Evolutionary conservation across 1,140 invertebrate species (phyloP), one percentile per base, ranked within the genome.

Genomic region (Habropoda laboriosa): DNA sequence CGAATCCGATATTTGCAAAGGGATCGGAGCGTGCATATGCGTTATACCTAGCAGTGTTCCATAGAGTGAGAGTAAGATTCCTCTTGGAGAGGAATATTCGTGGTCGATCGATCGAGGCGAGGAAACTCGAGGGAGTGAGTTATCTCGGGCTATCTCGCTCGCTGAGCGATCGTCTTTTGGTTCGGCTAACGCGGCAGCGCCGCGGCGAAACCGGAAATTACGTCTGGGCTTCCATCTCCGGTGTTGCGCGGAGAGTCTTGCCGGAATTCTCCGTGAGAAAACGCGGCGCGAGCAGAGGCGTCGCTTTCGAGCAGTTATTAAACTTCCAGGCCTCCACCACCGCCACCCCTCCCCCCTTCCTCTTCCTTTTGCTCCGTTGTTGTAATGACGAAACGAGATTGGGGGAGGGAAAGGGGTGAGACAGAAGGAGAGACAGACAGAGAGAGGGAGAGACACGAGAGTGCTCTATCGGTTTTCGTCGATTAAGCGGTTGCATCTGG

Each of bases 201-300:
- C 87, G 86, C 85, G 81, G 81, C 83, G 87, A 90, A 92, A 92
- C 90, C 92, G 92, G 92, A 92, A 92, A 92, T 92, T 92, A 92
- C 89, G 90, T 92, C 91, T 92, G 91, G 91, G 86, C 83, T 91
- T 92, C 91, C 91, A 92, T 92, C 92, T 92, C 92, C 92, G 92
- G 92, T 92, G 91, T 91, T 91, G 90, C 85, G 87, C 91, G 86
- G 86, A 70, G 82, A 85, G 79, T 81, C 88, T 86, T 90, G 85
- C 83, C 84, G 81, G 86, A 89, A 90, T 90, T 88, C 83, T 79
- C 79, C 82, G 79, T 85, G 81, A 84, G 88, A 77, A 88, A 88
- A 83, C 85, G 64, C 61, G 71, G 47, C 53, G 81, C 45, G 35
- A n/a, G 12, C 40, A n/a, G n/a, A n/a, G 55, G 70, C 68, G 53